A percentile compares a stretch with the other conserved stretches of the same genome.
Evolutionary conservation across 2,113 vertebrate species (phyloP).

Genomic region (Chaetops frenatus): DNA sequence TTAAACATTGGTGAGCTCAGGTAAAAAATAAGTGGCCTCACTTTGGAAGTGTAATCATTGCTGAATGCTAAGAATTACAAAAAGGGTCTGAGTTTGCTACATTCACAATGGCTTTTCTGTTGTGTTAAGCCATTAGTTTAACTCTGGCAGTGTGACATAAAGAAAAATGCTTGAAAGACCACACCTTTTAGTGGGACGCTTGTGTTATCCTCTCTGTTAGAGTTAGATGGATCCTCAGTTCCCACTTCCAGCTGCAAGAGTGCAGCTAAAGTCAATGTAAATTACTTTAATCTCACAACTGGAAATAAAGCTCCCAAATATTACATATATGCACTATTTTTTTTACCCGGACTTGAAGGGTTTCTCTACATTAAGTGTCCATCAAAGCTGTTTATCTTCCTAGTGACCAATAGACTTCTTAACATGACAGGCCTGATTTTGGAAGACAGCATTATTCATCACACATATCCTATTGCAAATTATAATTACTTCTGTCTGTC

Average conservation of each 20-base stretch:
- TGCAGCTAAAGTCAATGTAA: background rate
- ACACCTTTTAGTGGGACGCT: background rate
- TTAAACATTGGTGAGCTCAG: background rate
- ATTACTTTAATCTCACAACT: background rate
- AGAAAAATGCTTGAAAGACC: background rate
- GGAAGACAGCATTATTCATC: background rate
- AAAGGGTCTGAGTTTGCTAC: background rate
- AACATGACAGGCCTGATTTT: background rate
- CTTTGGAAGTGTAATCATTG: background rate
- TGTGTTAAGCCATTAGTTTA: background rate
- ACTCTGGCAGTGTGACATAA: background rate
- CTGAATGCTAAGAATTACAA: background rate
- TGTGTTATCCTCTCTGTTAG: background rate
- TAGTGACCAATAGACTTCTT: background rate
- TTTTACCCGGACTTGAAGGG: background rate
- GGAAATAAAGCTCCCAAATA: background rate
- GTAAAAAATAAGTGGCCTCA: background rate
- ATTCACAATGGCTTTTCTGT: background rate
- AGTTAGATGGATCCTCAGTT: background rate
- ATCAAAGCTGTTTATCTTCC: background rate
- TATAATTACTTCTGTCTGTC: background rate
- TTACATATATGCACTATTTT: background rate
- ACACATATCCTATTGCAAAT: rapidly evolving
- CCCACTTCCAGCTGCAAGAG: background rate
- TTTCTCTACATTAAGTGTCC: background rate